Conservation (phyloP, 2,113 vertebrate genomes). For the Rhagologus leucostigma region DNA sequence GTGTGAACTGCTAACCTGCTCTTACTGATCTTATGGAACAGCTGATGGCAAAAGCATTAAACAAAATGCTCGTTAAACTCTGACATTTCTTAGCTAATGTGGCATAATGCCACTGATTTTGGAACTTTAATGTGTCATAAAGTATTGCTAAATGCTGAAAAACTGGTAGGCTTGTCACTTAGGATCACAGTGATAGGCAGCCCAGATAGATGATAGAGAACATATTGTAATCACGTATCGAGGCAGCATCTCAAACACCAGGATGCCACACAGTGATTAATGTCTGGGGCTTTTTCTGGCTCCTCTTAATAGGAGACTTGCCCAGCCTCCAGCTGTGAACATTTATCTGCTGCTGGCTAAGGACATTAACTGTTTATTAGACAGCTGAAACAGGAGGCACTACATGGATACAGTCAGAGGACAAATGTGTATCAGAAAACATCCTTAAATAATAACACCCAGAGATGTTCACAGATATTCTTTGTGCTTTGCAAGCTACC, state of each 20-base stretch:
- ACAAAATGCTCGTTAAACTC: not conserved
- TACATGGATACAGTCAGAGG: not conserved
- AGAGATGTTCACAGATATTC: not conserved
- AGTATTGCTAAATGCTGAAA: not conserved
- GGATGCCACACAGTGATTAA: constrained; percentile 42
- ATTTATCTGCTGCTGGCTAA: not conserved
- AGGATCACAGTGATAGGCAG: not conserved
- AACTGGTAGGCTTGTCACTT: not conserved
- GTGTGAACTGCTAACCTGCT: not conserved
- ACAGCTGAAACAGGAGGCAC: not conserved
- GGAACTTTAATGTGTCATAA: not conserved
- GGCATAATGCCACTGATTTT: not conserved
- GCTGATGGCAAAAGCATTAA: not conserved
- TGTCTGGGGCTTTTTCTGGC: constrained; percentile 35
- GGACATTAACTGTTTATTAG: constrained; percentile 20
- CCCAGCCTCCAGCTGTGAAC: constrained; percentile 30
- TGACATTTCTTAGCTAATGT: not conserved
- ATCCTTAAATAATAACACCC: not conserved
- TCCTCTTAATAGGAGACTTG: not conserved
- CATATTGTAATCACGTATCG: not conserved
- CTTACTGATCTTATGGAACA: not conserved
- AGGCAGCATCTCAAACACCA: constrained; percentile 10
- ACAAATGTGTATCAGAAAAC: not conserved
- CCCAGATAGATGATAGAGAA: not conserved
- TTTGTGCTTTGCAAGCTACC: not conserved